Base-by-base conservation (phyloP, 2,888 invertebrate species). In the Orthonychiurus folsomi region DNA sequence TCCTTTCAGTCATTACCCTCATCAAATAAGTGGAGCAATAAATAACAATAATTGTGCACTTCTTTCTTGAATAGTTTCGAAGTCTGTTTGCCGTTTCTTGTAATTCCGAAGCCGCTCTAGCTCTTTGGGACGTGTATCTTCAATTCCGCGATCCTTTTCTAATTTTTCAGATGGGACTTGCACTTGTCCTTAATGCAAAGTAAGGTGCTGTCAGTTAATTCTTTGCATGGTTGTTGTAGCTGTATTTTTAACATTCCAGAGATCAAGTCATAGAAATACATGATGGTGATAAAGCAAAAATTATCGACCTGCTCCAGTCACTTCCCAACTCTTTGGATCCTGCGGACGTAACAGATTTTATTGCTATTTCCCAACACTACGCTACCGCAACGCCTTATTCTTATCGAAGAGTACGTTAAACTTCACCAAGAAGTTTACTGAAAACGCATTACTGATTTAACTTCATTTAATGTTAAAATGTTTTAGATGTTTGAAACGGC, bases 51-150 rank as follows among this genome's bases (percentile, higher is more conserved):
- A 3, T 57, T 15, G 57, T 27, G 37, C 37, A 50, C 20, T 12
- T 53, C 20, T 9, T 53, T 53, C n/a, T n/a, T n/a, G n/a, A n/a
- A 59, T 75, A 83, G 83, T 87, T 95, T 73, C 86, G 87, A 74
- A 89, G 90, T 50, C 80, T 97, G 56, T 96, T 96, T 79, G 87
- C 94, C 18, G 87, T 87, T 5, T 86, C 87, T 21, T 93, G 94
- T 77, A 85, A 82, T 73, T 81, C 95, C 64, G 87, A 88, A 73
- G 93, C 93, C 18, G 88, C 89, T 48, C 85, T 90, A 61, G 86
- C 86, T 69, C 89, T 97, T 87, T 97, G 96, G 96, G 96, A 97
- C 80, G 83, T 93, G 65, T 95, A 95, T 77, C 91, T 97, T 76
- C 94, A 94, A 79, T 88, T 91, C 76, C 87, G 89, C 23, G 96